Evolutionary conservation across 2,888 invertebrate genomes (phyloP).

Genomic region (Coremacera marginata): DNA sequence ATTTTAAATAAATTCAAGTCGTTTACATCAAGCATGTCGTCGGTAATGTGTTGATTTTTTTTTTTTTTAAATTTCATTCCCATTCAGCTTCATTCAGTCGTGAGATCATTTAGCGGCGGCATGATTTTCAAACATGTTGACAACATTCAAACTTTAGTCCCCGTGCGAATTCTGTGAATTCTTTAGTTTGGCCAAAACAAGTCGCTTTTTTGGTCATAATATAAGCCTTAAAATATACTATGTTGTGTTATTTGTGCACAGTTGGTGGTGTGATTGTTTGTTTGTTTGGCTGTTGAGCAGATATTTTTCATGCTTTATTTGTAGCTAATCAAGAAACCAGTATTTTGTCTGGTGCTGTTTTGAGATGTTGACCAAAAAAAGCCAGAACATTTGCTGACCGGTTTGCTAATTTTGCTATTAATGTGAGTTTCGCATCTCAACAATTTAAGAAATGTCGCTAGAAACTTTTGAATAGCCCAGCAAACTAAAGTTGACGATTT

Average conservation of each 20-base stretch:
- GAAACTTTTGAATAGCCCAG: background rate
- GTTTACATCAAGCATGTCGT: too few species aligned
- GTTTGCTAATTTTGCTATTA: background rate
- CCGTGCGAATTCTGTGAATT: background rate
- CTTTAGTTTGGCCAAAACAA: background rate
- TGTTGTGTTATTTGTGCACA: background rate
- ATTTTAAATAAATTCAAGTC: too few species aligned
- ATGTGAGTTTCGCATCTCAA: background rate
- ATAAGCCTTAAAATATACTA: background rate
- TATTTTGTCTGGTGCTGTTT: background rate
- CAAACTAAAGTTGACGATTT: too few species aligned
- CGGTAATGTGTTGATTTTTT: too few species aligned
- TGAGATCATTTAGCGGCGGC: too few species aligned
- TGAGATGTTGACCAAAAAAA: background rate
- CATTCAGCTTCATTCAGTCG: too few species aligned
- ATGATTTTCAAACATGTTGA: too few species aligned
- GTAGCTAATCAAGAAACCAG: background rate
- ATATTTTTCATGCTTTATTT: background rate
- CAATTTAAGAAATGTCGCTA: background rate
- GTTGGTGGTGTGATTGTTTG: background rate
- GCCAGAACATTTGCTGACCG: background rate
- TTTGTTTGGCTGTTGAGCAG: background rate
- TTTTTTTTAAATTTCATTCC: too few species aligned
- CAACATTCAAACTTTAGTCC: background rate
- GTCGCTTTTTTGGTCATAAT: conserved; percentile 17